Base-by-base conservation (phyloP, 2,113 vertebrate species). In the Lipophrys pholis region DNA sequence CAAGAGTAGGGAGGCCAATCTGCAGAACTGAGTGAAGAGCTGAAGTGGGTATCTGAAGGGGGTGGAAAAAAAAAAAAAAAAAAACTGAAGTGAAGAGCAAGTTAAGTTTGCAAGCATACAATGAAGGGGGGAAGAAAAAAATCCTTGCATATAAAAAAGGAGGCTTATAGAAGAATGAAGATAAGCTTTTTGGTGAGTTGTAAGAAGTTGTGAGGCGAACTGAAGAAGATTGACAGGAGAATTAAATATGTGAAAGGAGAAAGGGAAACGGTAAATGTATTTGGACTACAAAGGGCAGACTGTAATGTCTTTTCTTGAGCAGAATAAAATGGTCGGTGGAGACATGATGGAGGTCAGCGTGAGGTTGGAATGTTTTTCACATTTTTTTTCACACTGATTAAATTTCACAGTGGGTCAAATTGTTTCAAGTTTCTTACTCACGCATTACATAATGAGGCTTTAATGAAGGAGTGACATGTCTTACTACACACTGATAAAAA, bases 381-480 rank as follows among this genome's bases (percentile, higher is more conserved):
- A 57, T 82, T 83, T 74, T 3, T n/a, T n/a, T n/a, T n/a, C n/a
- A n/a, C n/a, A n/a, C n/a, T n/a, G n/a, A 66, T 81, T 85, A 69
- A 66, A 77, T 69, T 71, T 50, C 58, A 17, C 66, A 62, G 51
- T 46, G 72, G 69, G 69, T 75, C 56, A 80, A 59, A 61, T 78
- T 73, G 78, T 80, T 82, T 75, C 40, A 75, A 77, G 61, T 66
- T 43, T 63, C 54, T 54, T 51, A 4, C 48, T 67, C 11, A 5
- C 52, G 42, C 60, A 42, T 72, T 66, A 73, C 63, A 82, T 73
- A 84, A 89, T 76, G 67, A 64, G 30, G 45, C 55, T 78, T 75
- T 84, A 80, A 80, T 73, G 50, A 78, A 80, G 62, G 46, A 74
- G 80, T 46, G 1, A n/a, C 66, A 41, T 60, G 50, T 16, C 61